phyloP scores from a whole-genome alignment of 2,797 vertebrate genomes.

The Dendrocincla tyrannina region DNA sequence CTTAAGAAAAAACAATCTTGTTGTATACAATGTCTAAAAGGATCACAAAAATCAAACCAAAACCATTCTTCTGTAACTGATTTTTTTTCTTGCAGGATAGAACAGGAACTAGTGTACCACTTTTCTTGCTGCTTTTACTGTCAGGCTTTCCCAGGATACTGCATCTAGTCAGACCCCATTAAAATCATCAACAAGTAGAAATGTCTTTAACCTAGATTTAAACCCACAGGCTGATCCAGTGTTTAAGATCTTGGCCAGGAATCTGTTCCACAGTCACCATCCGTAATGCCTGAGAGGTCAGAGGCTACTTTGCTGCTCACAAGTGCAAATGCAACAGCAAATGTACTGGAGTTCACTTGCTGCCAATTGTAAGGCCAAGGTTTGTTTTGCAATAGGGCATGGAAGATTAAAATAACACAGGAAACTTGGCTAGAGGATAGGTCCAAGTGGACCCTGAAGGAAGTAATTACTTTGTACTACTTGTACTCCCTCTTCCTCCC shows the following conservation, averaged over 20 bases:
- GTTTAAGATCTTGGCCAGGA: constrained; percentile 52
- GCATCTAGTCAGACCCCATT: not conserved
- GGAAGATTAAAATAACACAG: constrained; percentile 43
- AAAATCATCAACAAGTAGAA: constrained; percentile 53
- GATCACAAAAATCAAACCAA: not conserved
- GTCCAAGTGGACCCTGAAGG: constrained; percentile 7
- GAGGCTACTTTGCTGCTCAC: constrained; percentile 3
- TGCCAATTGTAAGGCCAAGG: not conserved
- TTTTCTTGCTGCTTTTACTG: not conserved
- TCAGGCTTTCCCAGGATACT: not conserved
- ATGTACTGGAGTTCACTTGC: not conserved
- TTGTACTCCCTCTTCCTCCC: not conserved
- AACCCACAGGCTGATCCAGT: constrained; percentile 12
- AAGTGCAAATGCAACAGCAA: constrained; percentile 17
- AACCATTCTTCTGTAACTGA: not conserved
- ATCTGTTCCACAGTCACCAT: constrained; percentile 37
- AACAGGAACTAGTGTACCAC: not conserved
- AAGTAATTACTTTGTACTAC: constrained; percentile 36
- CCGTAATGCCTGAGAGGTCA: constrained; percentile 40
- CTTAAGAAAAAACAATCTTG: not conserved
- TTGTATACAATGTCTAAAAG: not conserved
- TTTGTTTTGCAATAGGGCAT: constrained; percentile 22
- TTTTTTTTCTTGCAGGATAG: not conserved
- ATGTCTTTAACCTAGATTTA: constrained; percentile 41
- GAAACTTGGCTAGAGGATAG: not conserved